Evolutionary conservation across 2,797 vertebrate genomes (phyloP).

Genomic region (Xenopus petersii): DNA sequence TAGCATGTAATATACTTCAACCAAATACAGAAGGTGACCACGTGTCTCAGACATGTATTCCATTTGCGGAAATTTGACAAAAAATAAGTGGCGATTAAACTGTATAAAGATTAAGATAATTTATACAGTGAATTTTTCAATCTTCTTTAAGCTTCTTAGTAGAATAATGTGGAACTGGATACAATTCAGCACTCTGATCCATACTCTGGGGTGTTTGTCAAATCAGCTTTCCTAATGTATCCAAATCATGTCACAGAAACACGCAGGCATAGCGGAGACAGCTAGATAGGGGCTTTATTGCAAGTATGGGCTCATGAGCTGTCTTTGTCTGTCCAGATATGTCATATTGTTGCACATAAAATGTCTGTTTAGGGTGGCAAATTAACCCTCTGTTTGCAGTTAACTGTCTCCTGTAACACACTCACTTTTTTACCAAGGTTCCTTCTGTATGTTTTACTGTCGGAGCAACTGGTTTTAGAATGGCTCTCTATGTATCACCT

Average conservation of each 20-base stretch:
- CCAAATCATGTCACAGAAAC: conserved; percentile 28
- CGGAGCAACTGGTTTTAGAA: too few relatives aligned
- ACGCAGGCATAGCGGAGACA: background rate
- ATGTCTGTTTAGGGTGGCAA: too few relatives aligned
- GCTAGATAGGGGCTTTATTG: background rate
- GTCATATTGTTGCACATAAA: too few relatives aligned
- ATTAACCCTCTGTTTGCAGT: too few relatives aligned
- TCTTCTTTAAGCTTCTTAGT: conserved; percentile 37
- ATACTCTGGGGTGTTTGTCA: conserved; percentile 32
- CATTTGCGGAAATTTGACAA: conserved; percentile 11
- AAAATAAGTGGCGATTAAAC: conserved; percentile 15
- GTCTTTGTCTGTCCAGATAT: too few relatives aligned
- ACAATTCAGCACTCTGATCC: conserved; percentile 8
- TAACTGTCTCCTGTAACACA: too few relatives aligned
- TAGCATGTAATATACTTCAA: background rate
- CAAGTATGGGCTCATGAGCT: too few relatives aligned
- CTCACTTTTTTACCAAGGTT: too few relatives aligned
- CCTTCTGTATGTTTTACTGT: too few relatives aligned
- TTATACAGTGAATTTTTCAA: conserved; percentile 27
- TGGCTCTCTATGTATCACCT: too few relatives aligned
- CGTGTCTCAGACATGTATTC: conserved; percentile 13
- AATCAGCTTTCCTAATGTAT: conserved; percentile 31
- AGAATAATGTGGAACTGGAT: conserved; percentile 31
- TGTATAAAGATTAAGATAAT: conserved; percentile 34
- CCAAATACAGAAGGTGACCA: conserved; percentile 2